phyloP scores from a whole-genome alignment of 1,140 invertebrate species.

The Drosophila burlai region DNA sequence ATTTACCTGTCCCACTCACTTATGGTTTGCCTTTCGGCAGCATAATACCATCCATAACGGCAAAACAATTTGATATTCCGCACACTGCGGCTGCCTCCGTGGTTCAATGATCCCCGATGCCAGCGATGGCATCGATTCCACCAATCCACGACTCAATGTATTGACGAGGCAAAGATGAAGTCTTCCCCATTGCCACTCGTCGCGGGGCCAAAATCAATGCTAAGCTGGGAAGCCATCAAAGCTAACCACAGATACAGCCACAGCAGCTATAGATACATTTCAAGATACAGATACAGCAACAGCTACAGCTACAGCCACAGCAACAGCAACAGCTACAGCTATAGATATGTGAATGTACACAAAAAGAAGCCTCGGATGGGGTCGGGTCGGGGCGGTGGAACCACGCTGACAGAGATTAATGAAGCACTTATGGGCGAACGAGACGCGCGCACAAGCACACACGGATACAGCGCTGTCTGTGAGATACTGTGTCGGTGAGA shows the following conservation, averaged over 20 bases:
- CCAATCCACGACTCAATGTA: conserved; percentile 32
- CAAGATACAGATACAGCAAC: conserved; percentile 45
- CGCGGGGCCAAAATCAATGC: conserved; percentile 37
- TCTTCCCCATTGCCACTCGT: conserved; percentile 11
- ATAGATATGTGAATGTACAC: conserved; percentile 17
- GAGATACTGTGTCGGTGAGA: conserved; percentile 43
- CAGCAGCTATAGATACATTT: conserved; percentile 15
- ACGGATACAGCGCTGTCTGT: conserved; percentile 34
- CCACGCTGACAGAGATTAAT: conserved; percentile 78
- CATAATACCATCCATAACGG: not conserved
- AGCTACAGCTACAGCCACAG: conserved; percentile 47
- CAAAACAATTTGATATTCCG: conserved; percentile 19
- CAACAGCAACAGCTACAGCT: conserved; percentile 47
- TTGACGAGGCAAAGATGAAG: conserved; percentile 58
- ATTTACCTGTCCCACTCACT: not conserved
- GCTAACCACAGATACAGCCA: conserved; percentile 55
- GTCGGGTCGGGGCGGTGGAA: conserved; percentile 10
- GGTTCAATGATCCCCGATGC: conserved; percentile 20
- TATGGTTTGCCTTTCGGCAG: not conserved
- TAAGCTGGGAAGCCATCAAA: conserved; percentile 64
- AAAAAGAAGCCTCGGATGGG: not conserved
- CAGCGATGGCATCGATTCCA: conserved; percentile 27
- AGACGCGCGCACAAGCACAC: conserved; percentile 49
- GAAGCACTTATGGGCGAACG: conserved; percentile 80
- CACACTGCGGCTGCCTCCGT: not conserved